phyloP scores from a whole-genome alignment of 2,113 vertebrate genomes.

The Lepisosteus oculatus region DNA sequence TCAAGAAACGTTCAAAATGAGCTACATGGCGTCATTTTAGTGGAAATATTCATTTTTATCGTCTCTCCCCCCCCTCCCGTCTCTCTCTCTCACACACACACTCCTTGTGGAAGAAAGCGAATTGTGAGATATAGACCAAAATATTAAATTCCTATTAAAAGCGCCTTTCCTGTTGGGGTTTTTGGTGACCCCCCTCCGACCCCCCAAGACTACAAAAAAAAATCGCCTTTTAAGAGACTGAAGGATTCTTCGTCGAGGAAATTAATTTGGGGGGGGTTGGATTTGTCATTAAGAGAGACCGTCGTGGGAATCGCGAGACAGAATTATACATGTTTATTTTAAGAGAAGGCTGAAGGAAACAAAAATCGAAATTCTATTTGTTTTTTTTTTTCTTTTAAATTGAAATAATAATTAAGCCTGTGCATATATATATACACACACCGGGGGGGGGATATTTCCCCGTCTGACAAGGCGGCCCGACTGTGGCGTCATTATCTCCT shows the following conservation, averaged over 20 bases:
- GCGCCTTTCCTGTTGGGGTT: conserved; percentile 50
- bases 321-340: conserved; percentile 30
- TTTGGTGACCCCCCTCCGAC: conserved; percentile 50
- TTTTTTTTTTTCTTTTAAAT: conserved; percentile 7
- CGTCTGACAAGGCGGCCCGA: conserved; percentile 53
- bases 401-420: conserved; percentile 31
- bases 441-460: conserved; percentile 49
- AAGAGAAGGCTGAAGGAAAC: conserved; percentile 1
- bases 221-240: conserved; percentile 26
- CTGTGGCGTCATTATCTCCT: conserved; percentile 52
- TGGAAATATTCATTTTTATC: conserved; percentile 52
- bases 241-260: conserved; percentile 21
- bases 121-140: conserved; percentile 29
- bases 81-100: conserved; percentile 3
- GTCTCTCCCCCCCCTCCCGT: conserved; percentile 17
- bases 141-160: conserved; percentile 23
- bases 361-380: neutral
- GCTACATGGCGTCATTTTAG: conserved; percentile 57
- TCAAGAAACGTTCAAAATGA: conserved; percentile 53
- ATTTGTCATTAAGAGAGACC: conserved; percentile 52
- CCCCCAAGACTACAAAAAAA: conserved; percentile 41
- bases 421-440: conserved; percentile 43
- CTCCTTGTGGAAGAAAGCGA: conserved; percentile 37
- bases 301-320: conserved; percentile 54
- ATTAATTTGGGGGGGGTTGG: no score